Conservation (phyloP, 2,113 vertebrate genomes). For the Lipotes vexillifer region DNA sequence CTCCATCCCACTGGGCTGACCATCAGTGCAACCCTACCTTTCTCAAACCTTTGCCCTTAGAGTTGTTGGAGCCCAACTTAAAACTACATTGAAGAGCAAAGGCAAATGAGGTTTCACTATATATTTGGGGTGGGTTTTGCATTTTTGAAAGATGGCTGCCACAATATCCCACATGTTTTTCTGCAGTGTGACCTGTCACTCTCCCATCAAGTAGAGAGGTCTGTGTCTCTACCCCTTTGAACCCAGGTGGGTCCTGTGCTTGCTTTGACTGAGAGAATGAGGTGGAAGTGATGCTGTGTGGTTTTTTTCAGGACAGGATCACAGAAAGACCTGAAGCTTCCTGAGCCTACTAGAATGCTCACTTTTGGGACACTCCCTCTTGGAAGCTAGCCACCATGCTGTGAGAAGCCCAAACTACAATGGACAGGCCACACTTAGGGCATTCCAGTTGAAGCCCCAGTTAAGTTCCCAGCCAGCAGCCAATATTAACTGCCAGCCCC, state of each 20-base stretch:
- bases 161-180: not conserved
- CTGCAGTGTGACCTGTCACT: not conserved
- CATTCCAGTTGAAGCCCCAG: not conserved
- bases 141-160: slow-evolving; percentile 7
- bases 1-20: not conserved
- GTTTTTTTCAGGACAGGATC: not conserved
- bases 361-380: not conserved
- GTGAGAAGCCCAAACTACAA: not conserved
- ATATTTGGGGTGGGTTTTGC: not conserved
- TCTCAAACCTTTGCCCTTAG: not conserved
- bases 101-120: not conserved
- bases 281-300: not conserved
- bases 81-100: not conserved
- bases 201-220: not conserved
- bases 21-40: not conserved
- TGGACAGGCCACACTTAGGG: not conserved
- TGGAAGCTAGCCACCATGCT: not conserved
- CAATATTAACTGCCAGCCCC: not conserved
- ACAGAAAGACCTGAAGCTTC: not conserved
- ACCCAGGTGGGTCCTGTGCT: not conserved
- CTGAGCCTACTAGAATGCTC: not conserved
- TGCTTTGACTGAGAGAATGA: not conserved
- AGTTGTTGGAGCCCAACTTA: not conserved
- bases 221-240: not conserved
- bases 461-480: not conserved